Percentiles rank a stretch among this genome's conserved stretches.
These are phyloP conservation scores for Drosophila koepferae DNA, from an alignment of 2,888 invertebrate genomes.

Conservation along the genomic window DNA sequence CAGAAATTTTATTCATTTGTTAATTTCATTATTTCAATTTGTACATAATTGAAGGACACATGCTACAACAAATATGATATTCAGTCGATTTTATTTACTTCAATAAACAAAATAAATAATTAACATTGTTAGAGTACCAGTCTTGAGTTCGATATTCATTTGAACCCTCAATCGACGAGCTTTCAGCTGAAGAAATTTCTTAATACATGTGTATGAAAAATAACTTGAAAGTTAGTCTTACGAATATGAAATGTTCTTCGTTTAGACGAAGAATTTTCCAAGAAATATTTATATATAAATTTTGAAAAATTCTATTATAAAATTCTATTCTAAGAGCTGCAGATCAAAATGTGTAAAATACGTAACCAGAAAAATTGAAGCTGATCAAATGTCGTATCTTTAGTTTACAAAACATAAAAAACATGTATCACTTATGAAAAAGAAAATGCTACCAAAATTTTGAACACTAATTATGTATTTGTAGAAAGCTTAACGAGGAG, in stretches of 20 bases:
- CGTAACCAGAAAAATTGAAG: background rate
- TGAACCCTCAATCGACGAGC: too few relatives aligned
- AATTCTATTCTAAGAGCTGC: background rate
- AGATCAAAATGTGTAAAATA: background rate
- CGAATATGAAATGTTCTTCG: background rate
- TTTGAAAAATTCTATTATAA: background rate
- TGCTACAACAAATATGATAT: background rate
- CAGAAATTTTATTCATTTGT: background rate
- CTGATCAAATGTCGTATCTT: background rate
- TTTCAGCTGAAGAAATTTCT: too few relatives aligned
- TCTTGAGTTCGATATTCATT: too few relatives aligned
- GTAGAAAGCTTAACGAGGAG: slow-evolving; percentile 14
- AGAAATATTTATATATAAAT: background rate
- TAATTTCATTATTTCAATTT: background rate
- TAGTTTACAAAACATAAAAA: background rate
- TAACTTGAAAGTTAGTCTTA: background rate
- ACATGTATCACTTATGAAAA: background rate
- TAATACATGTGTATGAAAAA: too few relatives aligned
- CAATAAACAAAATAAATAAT: too few relatives aligned
- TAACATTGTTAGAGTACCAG: too few relatives aligned
- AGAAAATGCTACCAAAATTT: background rate
- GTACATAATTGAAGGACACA: background rate
- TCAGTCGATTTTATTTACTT: background rate
- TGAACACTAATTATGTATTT: slow-evolving; percentile 26
- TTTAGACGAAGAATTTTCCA: background rate